phyloP scores from a whole-genome alignment of 1,140 invertebrate species.

The Zaprionus camerounensis region DNA sequence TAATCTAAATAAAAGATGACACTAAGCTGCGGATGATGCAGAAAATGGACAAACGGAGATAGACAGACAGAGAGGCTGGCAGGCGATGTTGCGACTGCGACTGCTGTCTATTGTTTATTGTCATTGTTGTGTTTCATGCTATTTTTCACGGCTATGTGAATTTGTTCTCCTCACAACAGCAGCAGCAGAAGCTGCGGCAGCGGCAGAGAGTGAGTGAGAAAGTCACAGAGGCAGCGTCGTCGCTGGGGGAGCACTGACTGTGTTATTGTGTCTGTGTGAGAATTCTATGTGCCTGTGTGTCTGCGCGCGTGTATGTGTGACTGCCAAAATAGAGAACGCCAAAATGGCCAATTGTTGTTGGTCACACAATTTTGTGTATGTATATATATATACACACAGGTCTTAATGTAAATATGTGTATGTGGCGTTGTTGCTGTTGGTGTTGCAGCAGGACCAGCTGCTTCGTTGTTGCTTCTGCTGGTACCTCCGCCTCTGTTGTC shows the following conservation, averaged over 20 bases:
- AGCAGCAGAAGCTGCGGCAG: slow-evolving; percentile 23
- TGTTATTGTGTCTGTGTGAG: slow-evolving; percentile 34
- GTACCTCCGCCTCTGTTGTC: slow-evolving; percentile 23
- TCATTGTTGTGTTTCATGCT: slow-evolving; percentile 50
- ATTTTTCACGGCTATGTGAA: slow-evolving; percentile 55
- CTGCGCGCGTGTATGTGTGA: slow-evolving; percentile 24
- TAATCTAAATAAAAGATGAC: slow-evolving; percentile 6
- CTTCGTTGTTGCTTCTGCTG: slow-evolving; percentile 41
- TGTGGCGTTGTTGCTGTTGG: slow-evolving; percentile 34
- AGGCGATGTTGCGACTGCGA: slow-evolving; percentile 20
- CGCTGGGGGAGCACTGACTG: slow-evolving; percentile 51
- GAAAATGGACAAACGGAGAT: slow-evolving; percentile 22
- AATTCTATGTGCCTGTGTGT: slow-evolving; percentile 16
- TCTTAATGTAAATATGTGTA: slow-evolving; percentile 28
- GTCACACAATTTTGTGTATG: slow-evolving; percentile 44
- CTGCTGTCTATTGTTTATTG: slow-evolving; percentile 51
- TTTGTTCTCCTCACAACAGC: slow-evolving; percentile 55
- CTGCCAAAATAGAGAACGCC: slow-evolving; percentile 58
- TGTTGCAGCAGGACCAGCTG: slow-evolving; percentile 51
- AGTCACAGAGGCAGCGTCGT: slow-evolving; percentile 29
- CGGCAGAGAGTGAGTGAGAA: slow-evolving; percentile 32
- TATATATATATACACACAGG: slow-evolving; percentile 17
- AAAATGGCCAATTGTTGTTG: slow-evolving; percentile 59
- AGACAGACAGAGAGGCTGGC: slow-evolving; percentile 8
- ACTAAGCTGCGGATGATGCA: not conserved